A percentile compares a stretch with the other conserved stretches of the same genome.
phyloP scores from a whole-genome alignment of 1,140 invertebrate genomes.

The Lordiphosa clarofinis region DNA sequence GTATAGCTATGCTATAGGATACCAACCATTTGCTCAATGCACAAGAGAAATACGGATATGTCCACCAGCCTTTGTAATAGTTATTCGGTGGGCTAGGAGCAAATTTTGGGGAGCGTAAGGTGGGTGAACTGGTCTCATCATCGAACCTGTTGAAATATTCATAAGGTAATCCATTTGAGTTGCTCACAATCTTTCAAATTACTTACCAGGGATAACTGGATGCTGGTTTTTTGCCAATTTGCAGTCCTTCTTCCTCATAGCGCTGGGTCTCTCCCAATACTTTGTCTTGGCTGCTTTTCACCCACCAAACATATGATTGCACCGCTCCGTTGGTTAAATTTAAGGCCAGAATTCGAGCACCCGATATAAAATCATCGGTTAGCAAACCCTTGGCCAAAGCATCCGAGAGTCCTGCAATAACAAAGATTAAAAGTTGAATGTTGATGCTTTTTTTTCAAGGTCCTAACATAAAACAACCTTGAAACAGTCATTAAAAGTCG shows the following conservation, averaged over 20 bases:
- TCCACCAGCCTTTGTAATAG: conserved; percentile 89
- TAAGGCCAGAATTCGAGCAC: conserved; percentile 82
- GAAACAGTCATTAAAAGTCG: conserved; percentile 59
- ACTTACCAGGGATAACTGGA: conserved; percentile 82
- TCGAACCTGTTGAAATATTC: conserved; percentile 77
- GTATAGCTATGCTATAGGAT: conserved; percentile 88
- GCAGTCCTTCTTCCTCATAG: conserved; percentile 80
- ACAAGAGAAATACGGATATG: conserved; percentile 89
- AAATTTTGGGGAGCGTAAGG: conserved; percentile 86
- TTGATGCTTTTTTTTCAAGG: conserved; percentile 16
- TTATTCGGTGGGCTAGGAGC: conserved; percentile 84
- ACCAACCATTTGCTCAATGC: conserved; percentile 86
- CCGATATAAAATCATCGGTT: conserved; percentile 82
- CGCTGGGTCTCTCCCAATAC: conserved; percentile 80
- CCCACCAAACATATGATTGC: conserved; percentile 82
- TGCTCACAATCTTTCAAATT: too few species aligned
- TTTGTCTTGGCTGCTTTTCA: conserved; percentile 71
- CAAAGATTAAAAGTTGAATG: conserved; percentile 18
- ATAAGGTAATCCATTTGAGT: too few species aligned
- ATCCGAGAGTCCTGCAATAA: conserved; percentile 81
- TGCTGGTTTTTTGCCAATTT: conserved; percentile 81
- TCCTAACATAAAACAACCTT: conserved; percentile 32
- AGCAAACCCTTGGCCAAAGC: conserved; percentile 82
- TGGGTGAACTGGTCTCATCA: conserved; percentile 79
- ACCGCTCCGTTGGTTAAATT: conserved; percentile 83